Conservation (phyloP, 2,797 vertebrate species). For the Lacerta bilineata region DNA sequence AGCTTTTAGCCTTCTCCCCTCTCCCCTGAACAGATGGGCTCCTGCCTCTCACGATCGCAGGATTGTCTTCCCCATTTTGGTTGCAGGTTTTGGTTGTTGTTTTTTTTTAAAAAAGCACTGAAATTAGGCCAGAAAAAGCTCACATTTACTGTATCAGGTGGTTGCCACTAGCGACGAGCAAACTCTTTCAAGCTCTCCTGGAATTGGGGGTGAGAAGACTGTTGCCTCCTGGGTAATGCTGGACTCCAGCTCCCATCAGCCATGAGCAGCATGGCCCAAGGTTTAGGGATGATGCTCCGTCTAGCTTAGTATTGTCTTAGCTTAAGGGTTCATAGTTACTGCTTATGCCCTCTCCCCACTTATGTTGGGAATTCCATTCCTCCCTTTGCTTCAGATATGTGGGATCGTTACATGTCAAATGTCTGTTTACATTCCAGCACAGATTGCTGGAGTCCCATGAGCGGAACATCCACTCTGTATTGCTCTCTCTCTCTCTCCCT, state of each 20-base stretch:
- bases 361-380: no score
- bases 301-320: no score
- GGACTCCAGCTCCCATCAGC: background rate
- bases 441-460: no score
- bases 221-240: background rate
- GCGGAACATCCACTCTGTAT: no score
- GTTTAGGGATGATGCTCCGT: background rate
- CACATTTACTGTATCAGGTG: background rate
- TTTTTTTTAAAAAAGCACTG: background rate
- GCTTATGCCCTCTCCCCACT: background rate
- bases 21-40: background rate
- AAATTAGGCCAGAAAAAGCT: background rate
- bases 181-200: background rate
- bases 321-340: background rate
- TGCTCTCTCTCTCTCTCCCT: no score
- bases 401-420: no score
- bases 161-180: background rate
- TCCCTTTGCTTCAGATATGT: no score
- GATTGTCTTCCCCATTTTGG: background rate
- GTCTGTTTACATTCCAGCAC: no score
- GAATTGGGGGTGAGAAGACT: background rate
- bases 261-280: background rate
- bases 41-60: background rate
- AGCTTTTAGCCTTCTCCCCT: background rate
- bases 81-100: background rate